A percentile compares a stretch with the other conserved stretches of the same genome.
phyloP scores from a whole-genome alignment of 2,888 invertebrate species.

The Periphyllus acericola region DNA sequence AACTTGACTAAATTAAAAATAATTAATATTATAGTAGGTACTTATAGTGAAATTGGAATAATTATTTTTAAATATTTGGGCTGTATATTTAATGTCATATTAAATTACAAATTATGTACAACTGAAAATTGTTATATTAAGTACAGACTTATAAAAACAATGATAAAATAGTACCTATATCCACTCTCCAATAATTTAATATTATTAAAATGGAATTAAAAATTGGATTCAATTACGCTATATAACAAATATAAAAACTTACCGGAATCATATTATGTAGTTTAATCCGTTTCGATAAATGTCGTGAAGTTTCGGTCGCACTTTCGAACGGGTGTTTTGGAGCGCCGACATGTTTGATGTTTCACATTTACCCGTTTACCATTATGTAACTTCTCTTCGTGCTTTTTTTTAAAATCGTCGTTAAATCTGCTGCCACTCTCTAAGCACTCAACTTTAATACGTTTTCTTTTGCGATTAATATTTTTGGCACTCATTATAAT shows the following conservation, averaged over 20 bases:
- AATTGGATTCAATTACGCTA: background rate
- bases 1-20: no score
- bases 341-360: background rate
- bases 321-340: background rate
- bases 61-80: slow-evolving; percentile 12
- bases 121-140: slow-evolving; percentile 1
- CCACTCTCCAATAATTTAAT: no score
- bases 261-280: slow-evolving; percentile 4
- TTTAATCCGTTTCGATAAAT: slow-evolving; percentile 25
- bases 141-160: slow-evolving; percentile 1
- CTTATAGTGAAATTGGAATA: slow-evolving; percentile 9
- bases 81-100: slow-evolving; percentile 6
- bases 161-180: background rate
- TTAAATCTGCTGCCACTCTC: no score
- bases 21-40: slow-evolving; percentile 31
- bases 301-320: slow-evolving; percentile 10
- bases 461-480: no score
- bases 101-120: background rate
- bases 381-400: no score
- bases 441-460: no score
- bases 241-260: background rate
- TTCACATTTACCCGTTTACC: no score
- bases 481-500: no score
- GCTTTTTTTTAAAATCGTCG: no score
- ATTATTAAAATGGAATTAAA: no score